These are phyloP conservation scores for Takifugu rubripes DNA, from an alignment of 2,797 vertebrate genomes.

Conservation along the genomic window DNA sequence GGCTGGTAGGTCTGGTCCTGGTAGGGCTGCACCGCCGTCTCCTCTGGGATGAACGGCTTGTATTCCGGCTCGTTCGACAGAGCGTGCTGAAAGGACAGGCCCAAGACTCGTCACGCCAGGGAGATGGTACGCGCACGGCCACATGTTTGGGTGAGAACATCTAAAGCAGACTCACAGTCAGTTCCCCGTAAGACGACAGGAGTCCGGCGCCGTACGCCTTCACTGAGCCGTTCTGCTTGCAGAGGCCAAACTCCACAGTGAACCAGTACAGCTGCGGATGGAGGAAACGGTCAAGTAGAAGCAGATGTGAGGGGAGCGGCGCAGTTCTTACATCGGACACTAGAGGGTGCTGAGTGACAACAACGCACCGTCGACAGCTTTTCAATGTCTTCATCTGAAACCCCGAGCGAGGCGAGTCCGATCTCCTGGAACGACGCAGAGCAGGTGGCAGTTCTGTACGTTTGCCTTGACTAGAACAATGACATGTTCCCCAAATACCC, in stretches of 20 bases:
- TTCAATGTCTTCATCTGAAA: constrained; percentile 84
- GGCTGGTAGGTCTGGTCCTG: constrained; percentile 84
- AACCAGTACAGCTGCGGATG: constrained; percentile 81
- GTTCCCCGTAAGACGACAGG: constrained; percentile 82
- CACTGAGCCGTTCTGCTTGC: constrained; percentile 77
- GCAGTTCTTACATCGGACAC: constrained; percentile 24
- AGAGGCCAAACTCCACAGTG: constrained; percentile 84
- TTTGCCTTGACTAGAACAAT: neutral
- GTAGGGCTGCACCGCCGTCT: constrained; percentile 77
- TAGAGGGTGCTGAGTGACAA: constrained; percentile 36
- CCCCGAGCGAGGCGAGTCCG: constrained; percentile 83
- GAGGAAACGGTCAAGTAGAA: neutral
- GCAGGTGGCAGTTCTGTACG: neutral
- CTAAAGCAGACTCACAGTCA: constrained; percentile 65
- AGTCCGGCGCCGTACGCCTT: constrained; percentile 83
- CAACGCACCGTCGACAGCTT: constrained; percentile 80
- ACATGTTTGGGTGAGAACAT: neutral
- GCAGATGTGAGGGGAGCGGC: neutral
- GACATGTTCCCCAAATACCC: neutral
- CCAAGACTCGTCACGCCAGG: neutral
- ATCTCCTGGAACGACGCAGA: constrained; percentile 71
- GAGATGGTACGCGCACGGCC: neutral
- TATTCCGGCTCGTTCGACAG: constrained; percentile 82
- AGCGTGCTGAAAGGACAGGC: constrained; percentile 66
- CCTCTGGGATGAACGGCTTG: constrained; percentile 78